Percentiles rank a stretch among this genome's conserved stretches.
Evolutionary conservation across 2,888 invertebrate genomes (phyloP).

Genomic region (Trisateles emortualis): DNA sequence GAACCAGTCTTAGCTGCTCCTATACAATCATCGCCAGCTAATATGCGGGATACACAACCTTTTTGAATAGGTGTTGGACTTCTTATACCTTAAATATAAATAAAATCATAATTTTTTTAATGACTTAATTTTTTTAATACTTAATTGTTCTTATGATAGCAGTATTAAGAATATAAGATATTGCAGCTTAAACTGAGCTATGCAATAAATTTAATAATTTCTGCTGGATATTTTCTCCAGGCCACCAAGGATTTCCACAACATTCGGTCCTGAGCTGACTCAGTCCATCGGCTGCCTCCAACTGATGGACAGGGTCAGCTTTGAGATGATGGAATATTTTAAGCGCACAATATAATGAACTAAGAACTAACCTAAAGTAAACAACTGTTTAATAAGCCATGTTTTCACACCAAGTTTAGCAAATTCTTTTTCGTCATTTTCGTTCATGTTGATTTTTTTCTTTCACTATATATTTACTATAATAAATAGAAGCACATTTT

Average conservation of each 20-base stretch:
- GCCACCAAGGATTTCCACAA: too few relatives aligned
- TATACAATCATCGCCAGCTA: constrained; percentile 94
- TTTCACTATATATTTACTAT: neutral
- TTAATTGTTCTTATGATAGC: too few relatives aligned
- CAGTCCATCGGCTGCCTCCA: too few relatives aligned
- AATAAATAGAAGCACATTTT: neutral
- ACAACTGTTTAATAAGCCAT: constrained; percentile 92
- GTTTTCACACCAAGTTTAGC: constrained; percentile 88
- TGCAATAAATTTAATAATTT: too few relatives aligned
- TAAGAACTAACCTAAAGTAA: constrained; percentile 88
- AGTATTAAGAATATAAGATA: too few relatives aligned
- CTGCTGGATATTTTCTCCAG: too few relatives aligned
- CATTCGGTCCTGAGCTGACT: too few relatives aligned
- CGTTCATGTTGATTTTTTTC: constrained; percentile 60
- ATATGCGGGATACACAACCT: constrained; percentile 92
- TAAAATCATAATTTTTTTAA: neutral
- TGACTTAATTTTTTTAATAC: too few relatives aligned
- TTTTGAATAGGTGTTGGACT: constrained; percentile 93
- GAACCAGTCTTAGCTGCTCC: constrained; percentile 99
- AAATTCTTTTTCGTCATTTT: constrained; percentile 83
- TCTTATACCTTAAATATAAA: constrained; percentile 88
- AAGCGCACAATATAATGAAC: neutral
- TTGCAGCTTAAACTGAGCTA: too few relatives aligned
- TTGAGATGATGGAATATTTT: neutral
- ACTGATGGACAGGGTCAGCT: too few relatives aligned